Evolutionary conservation across 30 jellyfish, hydroid and myxozoan genomes (phyloP).

Genomic region (Clytia hemisphaerica): DNA sequence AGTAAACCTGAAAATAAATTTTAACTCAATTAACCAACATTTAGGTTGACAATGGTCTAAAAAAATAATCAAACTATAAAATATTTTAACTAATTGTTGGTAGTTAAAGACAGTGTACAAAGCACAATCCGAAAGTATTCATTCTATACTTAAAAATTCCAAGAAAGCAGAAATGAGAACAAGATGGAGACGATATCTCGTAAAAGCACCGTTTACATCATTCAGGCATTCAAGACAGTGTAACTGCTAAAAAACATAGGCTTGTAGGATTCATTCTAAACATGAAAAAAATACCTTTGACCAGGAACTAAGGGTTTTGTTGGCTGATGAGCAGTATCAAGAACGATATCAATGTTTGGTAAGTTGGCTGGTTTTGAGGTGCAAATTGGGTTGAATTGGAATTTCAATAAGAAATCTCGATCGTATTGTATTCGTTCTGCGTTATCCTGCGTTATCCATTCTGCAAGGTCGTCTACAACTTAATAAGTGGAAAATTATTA

Average conservation of each 20-base stretch:
- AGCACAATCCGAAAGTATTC: too few species aligned
- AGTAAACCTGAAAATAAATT: not conserved
- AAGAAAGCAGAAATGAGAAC: not conserved
- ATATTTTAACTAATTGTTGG: not conserved
- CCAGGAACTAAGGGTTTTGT: slow-evolving; percentile 76
- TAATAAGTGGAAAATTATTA: too few species aligned
- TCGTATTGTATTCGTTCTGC: too few species aligned
- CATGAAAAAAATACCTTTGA: slow-evolving; percentile 24
- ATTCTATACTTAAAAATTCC: too few species aligned
- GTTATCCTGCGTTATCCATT: too few species aligned
- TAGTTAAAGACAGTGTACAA: not conserved
- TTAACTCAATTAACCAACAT: too few species aligned
- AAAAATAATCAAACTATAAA: not conserved
- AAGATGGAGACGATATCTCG: not conserved
- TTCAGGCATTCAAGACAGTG: slow-evolving; percentile 16
- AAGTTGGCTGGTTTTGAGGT: slow-evolving; percentile 69
- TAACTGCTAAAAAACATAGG: not conserved
- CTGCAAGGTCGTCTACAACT: too few species aligned
- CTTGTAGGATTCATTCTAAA: too few species aligned
- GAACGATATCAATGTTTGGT: slow-evolving; percentile 83
- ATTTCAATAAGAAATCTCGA: slow-evolving; percentile 71
- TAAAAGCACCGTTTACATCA: slow-evolving; percentile 11
- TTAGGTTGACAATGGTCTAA: not conserved
- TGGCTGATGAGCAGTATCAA: slow-evolving; percentile 76
- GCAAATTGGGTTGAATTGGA: slow-evolving; percentile 47